Percentiles rank a stretch among this genome's conserved stretches.
Conservation (phyloP, 2,888 invertebrate genomes). For the Apotomis capreana region DNA sequence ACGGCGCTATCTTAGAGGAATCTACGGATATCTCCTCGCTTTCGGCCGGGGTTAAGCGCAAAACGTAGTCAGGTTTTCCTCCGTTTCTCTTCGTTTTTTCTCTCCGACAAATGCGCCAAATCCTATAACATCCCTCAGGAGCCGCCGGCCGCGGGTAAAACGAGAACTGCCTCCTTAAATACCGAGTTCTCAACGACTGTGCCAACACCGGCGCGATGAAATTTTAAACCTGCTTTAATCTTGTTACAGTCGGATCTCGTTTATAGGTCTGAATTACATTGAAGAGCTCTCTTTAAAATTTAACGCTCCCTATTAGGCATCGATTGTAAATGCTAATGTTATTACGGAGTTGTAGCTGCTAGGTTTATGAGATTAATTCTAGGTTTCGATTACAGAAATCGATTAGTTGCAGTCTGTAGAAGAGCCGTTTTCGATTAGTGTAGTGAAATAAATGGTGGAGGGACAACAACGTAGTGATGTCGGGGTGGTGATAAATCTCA, state of each 20-base stretch:
- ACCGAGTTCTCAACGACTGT: conserved; percentile 61
- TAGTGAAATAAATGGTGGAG: conserved; percentile 56
- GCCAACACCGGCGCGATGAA: conserved; percentile 62
- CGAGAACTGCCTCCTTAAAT: conserved; percentile 69
- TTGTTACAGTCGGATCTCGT: conserved; percentile 38
- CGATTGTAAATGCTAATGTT: conserved; percentile 28
- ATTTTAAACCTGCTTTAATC: conserved; percentile 62
- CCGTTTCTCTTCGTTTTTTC: conserved; percentile 58
- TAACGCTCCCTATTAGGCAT: conserved; percentile 18
- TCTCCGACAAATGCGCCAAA: conserved; percentile 57
- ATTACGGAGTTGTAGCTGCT: conserved; percentile 4
- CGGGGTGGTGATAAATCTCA: conserved; percentile 67
- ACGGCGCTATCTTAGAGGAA: conserved; percentile 54
- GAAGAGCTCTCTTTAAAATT: conserved; percentile 46
- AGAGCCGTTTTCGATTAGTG: conserved; percentile 45
- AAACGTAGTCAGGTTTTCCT: conserved; percentile 54
- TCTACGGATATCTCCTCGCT: conserved; percentile 60
- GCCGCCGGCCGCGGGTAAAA: conserved; percentile 60
- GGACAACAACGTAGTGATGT: conserved; percentile 61
- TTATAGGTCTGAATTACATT: conserved; percentile 50
- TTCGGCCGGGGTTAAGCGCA: conserved; percentile 50
- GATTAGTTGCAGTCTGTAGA: conserved; percentile 10
- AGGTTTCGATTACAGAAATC: conserved; percentile 11
- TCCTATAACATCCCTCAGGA: conserved; percentile 69
- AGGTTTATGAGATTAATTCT: conserved; percentile 16